A percentile compares a stretch with the other conserved stretches of the same genome.
Evolutionary conservation across 2,888 invertebrate genomes (phyloP).

Genomic region (Agriopis aurantiaria): DNA sequence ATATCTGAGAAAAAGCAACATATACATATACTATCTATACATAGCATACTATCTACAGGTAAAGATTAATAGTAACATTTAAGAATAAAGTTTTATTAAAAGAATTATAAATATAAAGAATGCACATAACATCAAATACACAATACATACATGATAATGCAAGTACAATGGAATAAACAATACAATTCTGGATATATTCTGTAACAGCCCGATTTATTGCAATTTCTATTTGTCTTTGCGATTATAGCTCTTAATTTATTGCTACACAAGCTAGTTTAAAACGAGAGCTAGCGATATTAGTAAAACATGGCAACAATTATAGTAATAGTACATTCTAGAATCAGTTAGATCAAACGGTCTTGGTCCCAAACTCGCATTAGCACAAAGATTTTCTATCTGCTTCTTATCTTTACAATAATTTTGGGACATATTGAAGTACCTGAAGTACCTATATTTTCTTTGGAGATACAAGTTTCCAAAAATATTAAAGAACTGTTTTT

Average conservation of each 20-base stretch:
- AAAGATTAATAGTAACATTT: conserved; percentile 10
- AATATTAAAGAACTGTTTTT: conserved; percentile 53
- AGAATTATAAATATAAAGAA: conserved; percentile 68
- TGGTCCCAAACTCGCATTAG: conserved; percentile 34
- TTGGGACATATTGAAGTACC: conserved; percentile 33
- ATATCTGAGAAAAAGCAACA: no score
- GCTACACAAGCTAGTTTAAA: conserved; percentile 20
- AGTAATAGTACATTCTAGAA: conserved; percentile 24
- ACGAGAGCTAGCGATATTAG: conserved; percentile 16
- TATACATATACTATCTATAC: no score
- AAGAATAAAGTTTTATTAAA: conserved; percentile 58
- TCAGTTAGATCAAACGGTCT: conserved; percentile 26
- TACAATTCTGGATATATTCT: conserved; percentile 60
- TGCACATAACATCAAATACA: conserved; percentile 71
- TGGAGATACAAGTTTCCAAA: conserved; percentile 14
- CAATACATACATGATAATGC: conserved; percentile 61
- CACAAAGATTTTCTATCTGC: conserved; percentile 21
- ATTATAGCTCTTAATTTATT: conserved; percentile 30
- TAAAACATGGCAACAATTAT: conserved; percentile 24
- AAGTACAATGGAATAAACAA: conserved; percentile 74
- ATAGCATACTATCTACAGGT: background rate
- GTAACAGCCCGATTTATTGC: conserved; percentile 44
- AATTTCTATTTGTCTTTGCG: conserved; percentile 33
- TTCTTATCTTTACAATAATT: conserved; percentile 20
- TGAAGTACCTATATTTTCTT: conserved; percentile 28